Conservation (phyloP, 1,140 invertebrate genomes). For the Oncopeltus fasciatus region DNA sequence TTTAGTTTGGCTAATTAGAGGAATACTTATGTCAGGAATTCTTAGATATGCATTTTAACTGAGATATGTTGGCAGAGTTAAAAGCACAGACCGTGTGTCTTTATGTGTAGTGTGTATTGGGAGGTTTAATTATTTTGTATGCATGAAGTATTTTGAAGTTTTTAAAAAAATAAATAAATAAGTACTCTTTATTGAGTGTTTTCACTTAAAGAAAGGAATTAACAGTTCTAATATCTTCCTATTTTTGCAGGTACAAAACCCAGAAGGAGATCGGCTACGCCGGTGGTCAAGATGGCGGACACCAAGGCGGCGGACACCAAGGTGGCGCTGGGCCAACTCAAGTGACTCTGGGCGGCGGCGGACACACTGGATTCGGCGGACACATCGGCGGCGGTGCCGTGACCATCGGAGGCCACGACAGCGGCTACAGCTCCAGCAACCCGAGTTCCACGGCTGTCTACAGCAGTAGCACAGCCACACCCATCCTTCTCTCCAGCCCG, state of each 20-base stretch:
- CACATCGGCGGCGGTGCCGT: neutral
- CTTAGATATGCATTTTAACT: no score
- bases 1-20: no score
- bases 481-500: neutral
- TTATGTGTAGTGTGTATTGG: no score
- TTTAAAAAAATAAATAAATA: no score
- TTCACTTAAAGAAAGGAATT: slow-evolving; percentile 3
- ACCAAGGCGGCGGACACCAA: neutral
- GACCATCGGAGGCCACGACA: neutral
- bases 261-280: slow-evolving; percentile 17
- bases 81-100: no score
- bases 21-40: no score
- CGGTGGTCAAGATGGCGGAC: neutral
- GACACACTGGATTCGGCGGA: neutral
- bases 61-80: no score
- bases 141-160: no score
- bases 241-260: slow-evolving; percentile 10
- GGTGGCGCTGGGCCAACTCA: neutral
- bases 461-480: neutral
- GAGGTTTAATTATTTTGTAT: no score
- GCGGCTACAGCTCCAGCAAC: neutral
- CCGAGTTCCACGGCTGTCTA: neutral
- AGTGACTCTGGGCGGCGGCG: neutral
- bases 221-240: neutral
- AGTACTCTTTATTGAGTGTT: no score